Evolutionary conservation across 1,140 invertebrate genomes (phyloP).

Genomic region (Lepidotrigona ventralis): DNA sequence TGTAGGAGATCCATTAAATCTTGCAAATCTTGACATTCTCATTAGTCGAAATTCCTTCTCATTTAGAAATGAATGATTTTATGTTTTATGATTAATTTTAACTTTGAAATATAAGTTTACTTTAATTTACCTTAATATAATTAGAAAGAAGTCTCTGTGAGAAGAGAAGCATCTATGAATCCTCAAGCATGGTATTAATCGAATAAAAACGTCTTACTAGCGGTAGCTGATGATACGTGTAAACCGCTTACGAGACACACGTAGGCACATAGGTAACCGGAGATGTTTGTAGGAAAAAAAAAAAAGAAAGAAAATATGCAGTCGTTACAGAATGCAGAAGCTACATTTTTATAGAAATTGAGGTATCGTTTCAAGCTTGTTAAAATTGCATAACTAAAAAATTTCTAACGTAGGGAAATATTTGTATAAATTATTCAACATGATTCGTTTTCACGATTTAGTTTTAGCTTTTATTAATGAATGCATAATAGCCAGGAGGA

Average conservation of each 20-base stretch:
- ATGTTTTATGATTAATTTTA: too few species aligned
- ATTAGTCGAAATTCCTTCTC: background rate
- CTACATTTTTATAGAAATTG: background rate
- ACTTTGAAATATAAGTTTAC: background rate
- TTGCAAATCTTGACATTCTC: background rate
- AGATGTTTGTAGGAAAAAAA: slow-evolving; percentile 19
- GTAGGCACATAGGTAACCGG: background rate
- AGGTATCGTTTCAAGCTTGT: background rate
- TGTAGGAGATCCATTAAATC: background rate
- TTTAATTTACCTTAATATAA: background rate
- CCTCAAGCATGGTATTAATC: background rate
- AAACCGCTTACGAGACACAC: slow-evolving; percentile 8
- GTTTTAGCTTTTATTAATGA: too few species aligned
- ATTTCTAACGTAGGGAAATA: too few species aligned
- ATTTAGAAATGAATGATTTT: too few species aligned
- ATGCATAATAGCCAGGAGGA: too few species aligned
- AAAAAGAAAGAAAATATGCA: background rate
- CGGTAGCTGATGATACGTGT: slow-evolving; percentile 1
- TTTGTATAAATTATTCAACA: background rate
- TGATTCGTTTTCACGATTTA: too few species aligned
- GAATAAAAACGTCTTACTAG: slow-evolving; percentile 8
- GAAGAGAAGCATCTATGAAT: background rate
- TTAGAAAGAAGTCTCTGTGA: background rate
- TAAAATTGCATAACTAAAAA: background rate
- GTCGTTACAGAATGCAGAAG: background rate